phyloP scores from a whole-genome alignment of 2,113 vertebrate species.

The Malurus alboscapulatus region DNA sequence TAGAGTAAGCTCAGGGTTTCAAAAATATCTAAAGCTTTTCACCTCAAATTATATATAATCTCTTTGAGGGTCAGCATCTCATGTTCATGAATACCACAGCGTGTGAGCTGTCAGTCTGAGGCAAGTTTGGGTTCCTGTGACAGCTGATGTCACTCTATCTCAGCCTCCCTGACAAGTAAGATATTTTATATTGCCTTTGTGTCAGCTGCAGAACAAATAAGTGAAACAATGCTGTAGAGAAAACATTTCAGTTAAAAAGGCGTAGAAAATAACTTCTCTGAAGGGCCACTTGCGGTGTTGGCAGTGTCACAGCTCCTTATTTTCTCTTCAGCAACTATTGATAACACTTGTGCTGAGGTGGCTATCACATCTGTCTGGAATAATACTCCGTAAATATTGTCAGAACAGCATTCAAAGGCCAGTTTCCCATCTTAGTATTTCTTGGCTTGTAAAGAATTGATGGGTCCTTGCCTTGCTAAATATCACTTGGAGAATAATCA shows the following conservation, averaged over 20 bases:
- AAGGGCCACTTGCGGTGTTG: background rate
- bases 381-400: background rate
- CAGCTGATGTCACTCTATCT: background rate
- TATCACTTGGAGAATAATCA: background rate
- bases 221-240: background rate
- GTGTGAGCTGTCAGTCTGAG: background rate
- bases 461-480: background rate
- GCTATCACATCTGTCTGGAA: background rate
- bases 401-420: background rate
- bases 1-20: background rate
- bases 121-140: background rate
- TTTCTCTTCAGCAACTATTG: background rate
- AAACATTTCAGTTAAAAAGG: background rate
- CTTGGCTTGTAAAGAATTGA: constrained; percentile 3
- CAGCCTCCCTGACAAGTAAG: background rate
- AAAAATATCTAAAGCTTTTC: background rate
- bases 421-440: background rate
- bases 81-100: background rate
- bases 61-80: background rate
- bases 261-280: background rate
- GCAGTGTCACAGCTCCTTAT: background rate
- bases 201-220: background rate
- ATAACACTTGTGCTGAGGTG: background rate
- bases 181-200: background rate
- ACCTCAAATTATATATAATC: background rate